These are phyloP conservation scores for Argyrosomus japonicus DNA, from an alignment of 2,113 vertebrate species.

Conservation along the genomic window DNA sequence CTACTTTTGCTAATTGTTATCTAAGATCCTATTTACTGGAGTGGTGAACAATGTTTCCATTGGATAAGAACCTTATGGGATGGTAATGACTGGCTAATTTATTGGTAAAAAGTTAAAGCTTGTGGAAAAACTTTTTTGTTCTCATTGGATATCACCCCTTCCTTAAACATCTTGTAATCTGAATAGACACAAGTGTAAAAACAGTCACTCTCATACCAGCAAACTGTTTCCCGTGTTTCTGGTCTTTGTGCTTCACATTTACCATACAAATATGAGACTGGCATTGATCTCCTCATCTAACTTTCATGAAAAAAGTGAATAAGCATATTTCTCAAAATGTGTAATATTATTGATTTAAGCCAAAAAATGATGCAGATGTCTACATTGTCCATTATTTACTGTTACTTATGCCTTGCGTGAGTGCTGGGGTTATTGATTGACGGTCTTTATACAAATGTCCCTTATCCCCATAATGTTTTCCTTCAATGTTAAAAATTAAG, in stretches of 20 bases:
- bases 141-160: too few relatives aligned
- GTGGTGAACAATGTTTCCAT: too few relatives aligned
- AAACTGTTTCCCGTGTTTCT: too few relatives aligned
- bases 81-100: too few relatives aligned
- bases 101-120: too few relatives aligned
- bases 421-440: background rate
- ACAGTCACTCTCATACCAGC: too few relatives aligned
- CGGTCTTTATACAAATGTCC: slow-evolving; percentile 7
- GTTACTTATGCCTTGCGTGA: background rate
- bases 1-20: too few relatives aligned
- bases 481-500: slow-evolving; percentile 27
- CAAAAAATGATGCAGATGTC: background rate
- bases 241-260: background rate
- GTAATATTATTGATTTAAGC: background rate
- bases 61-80: too few relatives aligned
- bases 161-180: too few relatives aligned
- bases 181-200: too few relatives aligned
- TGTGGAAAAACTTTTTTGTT: too few relatives aligned
- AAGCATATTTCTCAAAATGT: background rate
- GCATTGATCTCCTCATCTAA: background rate
- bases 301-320: background rate
- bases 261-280: background rate
- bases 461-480: background rate
- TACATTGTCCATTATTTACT: background rate
- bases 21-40: too few relatives aligned